Evolutionary conservation across 2,888 invertebrate species (phyloP), one percentile per base, ranked within the genome.

Genomic region (Scaptomyza reducta): DNA sequence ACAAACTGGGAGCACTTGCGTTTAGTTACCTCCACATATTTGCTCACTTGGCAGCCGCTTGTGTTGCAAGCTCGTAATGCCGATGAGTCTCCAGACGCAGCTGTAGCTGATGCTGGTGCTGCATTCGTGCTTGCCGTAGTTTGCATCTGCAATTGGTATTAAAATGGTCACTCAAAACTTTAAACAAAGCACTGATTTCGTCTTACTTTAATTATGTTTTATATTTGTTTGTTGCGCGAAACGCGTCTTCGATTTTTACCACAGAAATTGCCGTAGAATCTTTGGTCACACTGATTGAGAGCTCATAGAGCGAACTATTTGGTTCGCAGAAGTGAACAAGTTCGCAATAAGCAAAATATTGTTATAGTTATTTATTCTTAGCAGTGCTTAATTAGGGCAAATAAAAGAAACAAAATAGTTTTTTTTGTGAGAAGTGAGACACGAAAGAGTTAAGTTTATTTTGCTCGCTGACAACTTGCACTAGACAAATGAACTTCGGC

Each of bases 1-100:
- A 91, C 79, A 41, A 91, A 91, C 60, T 91, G 89, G 1, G 89
- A 64, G 1, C 85, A 85, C 53, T 90, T 89, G 3, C 87, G 80
- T 47, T 90, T 90, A 0, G 90, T 86, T 16, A 89, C 84, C 41
- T 89, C 77, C 7, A 90, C 85, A 38, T 31, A 89, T 80, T 45
- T 89, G 68, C 62, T 85, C 73, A 56, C 88, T 10, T 70, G 68
- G 50, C 79, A 79, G 51, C 74, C 81, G 53, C 66, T 72, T 1
- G 59, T 70, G 33, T 40, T 74, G 63, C 89, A 81, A 10, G 82
- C 61, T 2, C 64, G 57, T 49, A 80, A 16, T n/a, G 85, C 46
- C 31, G 47, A 25, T 13, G 44, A 14, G 14, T 29, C 11, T 11
- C 16, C 7, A 7, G 41, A 3, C 1, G 45, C 9, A 7, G n/a